phyloP scores from a whole-genome alignment of 2,797 vertebrate species.

The Mus caroli region DNA sequence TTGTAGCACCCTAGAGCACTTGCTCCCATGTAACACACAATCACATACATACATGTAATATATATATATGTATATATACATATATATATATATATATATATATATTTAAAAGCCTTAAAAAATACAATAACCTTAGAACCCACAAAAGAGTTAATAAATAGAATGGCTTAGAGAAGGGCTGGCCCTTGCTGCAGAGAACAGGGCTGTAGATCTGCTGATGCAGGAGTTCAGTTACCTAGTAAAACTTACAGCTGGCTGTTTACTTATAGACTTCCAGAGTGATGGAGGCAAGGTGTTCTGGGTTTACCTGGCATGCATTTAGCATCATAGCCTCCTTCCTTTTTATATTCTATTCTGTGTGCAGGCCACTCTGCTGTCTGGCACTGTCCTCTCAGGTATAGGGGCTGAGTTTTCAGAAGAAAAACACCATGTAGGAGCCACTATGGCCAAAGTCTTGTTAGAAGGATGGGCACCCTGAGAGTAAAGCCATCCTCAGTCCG shows the following conservation, averaged over 20 bases:
- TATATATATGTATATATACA: no score
- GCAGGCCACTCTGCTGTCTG: neutral
- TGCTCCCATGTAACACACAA: neutral
- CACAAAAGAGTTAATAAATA: neutral
- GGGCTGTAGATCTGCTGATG: neutral
- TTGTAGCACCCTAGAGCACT: neutral
- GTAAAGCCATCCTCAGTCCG: neutral
- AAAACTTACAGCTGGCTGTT: neutral
- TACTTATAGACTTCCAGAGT: neutral
- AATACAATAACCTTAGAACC: neutral
- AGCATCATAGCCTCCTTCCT: neutral
- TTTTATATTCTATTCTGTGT: neutral
- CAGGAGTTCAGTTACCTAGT: neutral
- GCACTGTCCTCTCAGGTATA: neutral
- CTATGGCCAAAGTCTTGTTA: neutral
- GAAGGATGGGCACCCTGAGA: neutral
- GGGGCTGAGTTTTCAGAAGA: neutral
- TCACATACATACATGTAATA: neutral
- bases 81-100: no score
- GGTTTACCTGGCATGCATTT: neutral
- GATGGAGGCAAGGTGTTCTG: neutral
- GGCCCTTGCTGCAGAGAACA: neutral
- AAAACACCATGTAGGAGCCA: neutral
- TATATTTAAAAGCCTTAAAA: neutral
- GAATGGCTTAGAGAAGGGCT: neutral